Base-by-base conservation (phyloP, 2,888 invertebrate genomes). In the Zonitis immaculata region DNA sequence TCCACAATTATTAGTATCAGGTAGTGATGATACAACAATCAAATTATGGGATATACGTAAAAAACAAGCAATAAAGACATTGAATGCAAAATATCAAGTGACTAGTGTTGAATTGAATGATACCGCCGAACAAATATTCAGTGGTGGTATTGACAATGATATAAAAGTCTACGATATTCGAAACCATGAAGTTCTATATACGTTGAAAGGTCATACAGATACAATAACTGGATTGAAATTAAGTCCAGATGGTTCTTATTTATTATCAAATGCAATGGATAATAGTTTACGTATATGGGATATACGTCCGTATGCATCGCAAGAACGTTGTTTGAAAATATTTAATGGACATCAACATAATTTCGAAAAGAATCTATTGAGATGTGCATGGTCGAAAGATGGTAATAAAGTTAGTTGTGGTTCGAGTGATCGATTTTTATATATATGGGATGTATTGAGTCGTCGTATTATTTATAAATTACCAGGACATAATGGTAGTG, bases 91-190 rank as follows among this genome's bases (percentile, higher is more conserved):
- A 0, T 92, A 83, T 70, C 91, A 90, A 59, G 74, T 95, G 9
- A 93, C 94, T 0, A 83, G 94, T 0, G 93, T 95, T 0, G 83
- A 91, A 9, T 98, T 98, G 74, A 96, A 91, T 68, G 98, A 99
- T 68, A 96, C 95, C 0, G 88, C 94, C 0, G 98, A 99, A 67
- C 94, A 94, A 75, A 84, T 99, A 3, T 88, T 98, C 58, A 90
- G 91, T 5, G 95, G 91, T 1, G 98, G 99, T 4, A 89, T 99
- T 51, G 99, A 99, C 73, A 99, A 99, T 75, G 91, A 95, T 57
- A 86, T 99, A 7, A 97, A 96, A 82, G 89, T 97, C 0, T 99
- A 98, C 98, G 99, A 99, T 74, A 80, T 96, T 42, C 80, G 98
- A 49, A 95, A 92, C 72, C 90, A 89, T 70, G 88, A 89, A 52